Evolutionary conservation across 2,888 invertebrate genomes (phyloP), one percentile per base, ranked within the genome.

Genomic region (Metopia argyrocephala): DNA sequence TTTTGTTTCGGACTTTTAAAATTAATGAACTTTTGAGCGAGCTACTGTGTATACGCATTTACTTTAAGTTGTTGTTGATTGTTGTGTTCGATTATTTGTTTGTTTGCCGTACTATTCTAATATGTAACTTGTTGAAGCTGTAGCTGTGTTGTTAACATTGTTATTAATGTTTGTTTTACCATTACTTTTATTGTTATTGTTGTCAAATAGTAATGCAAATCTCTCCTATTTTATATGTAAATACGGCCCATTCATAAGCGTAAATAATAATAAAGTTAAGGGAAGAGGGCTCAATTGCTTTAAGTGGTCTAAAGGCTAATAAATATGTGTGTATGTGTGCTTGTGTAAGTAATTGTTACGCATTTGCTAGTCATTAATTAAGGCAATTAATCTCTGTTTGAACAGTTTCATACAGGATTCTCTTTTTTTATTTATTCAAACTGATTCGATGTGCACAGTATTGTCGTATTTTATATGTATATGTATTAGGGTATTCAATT

Each of bases 1-100:
- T 56, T 69, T 76, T 21, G 78, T 50, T 81, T 78, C 75, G 56
- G 46, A 25, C 74, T 78, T 78, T 78, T 75, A 75, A 66, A 70
- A 81, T 70, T 81, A 81, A 78, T 81, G 81, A 81, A 81, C 81
- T 81, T 81, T 74, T 81, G 38, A 38, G 81, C 78, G 38, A 38
- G 81, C 78, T 78, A 78, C 78, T 78, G 81, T 78, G 70, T 31
- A 31, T n/a, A n/a, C 7, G 31, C 15, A 15, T 15, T 2, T 38
- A 38, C 12, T 38, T 38, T 31, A n/a, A n/a, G n/a, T n/a, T n/a
- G n/a, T n/a, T 31, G 7, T 31, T 9, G 12, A 12, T 38, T 20
- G 21, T 69, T 69, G 52, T 59, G 12, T 54, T 73, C 62, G n/a
- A n/a, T n/a, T n/a, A n/a, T n/a, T n/a, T n/a, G n/a, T n/a, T n/a